Evolutionary conservation across 2,797 vertebrate genomes (phyloP), one percentile per base, ranked within the genome.

Genomic region (Pangasius larnaudii): DNA sequence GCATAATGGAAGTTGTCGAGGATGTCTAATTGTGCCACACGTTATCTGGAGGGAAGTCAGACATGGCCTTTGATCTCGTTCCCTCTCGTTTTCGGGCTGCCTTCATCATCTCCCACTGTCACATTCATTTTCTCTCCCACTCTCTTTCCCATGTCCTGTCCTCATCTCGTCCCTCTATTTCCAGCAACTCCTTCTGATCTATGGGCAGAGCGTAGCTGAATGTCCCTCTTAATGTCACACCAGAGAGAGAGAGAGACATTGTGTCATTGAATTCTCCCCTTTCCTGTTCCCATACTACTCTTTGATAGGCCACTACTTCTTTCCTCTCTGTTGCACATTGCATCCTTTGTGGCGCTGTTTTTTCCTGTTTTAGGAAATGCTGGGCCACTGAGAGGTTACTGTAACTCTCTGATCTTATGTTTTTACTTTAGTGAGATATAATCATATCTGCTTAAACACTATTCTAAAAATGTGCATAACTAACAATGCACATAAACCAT

Each of bases 1-100:
- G 96, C 95, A 94, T 99, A 99, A 99, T 99, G 98, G 98, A 97
- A 99, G 98, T 99, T 98, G 97, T 98, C 98, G 97, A 97, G 96
- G 96, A 93, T 95, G 94, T 94, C 97, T 99, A 99, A 99, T 99
- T 98, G 98, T 96, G 95, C 96, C 96, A 97, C 98, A 97, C 89
- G 96, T 98, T 98, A 98, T 97, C 97, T 97, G 96, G 94, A 93
- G 92, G 90, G 94, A 94, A 92, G 90, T 97, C 90, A 88, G 95
- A 96, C 94, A 84, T 93, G 95, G 96, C 96, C 97, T 96, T 97
- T 96, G 96, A 96, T 95, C 94, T 92, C 84, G 90, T 92, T 67
- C 87, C 53, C 86, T 81, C 79, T 92, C 92, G 90, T 89, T 78
- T 79, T 86, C 80, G 59, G 59, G 84, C 61, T 84, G 27, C 56